phyloP scores from a whole-genome alignment of 2,888 invertebrate genomes.

The Caenorhabditis uteleia region DNA sequence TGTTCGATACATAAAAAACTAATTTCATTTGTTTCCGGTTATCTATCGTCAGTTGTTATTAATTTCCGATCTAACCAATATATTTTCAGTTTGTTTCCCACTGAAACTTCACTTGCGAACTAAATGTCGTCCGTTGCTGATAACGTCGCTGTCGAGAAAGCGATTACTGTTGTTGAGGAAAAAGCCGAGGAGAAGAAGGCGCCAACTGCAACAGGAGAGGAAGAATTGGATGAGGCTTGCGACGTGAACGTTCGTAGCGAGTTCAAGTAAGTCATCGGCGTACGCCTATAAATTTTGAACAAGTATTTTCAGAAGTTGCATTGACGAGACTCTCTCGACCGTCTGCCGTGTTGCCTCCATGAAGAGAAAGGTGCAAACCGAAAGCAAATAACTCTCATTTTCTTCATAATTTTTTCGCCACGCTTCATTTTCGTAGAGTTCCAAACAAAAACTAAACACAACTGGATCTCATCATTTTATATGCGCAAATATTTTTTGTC shows the following conservation, averaged over 20 bases:
- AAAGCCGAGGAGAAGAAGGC: background rate
- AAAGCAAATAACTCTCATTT: background rate
- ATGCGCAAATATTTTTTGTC: no score
- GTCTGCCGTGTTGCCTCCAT: conserved; percentile 7
- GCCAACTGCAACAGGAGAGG: background rate
- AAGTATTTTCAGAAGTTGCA: conserved; percentile 10
- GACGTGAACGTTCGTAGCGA: conserved; percentile 4
- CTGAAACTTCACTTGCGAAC: no score
- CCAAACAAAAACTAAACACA: no score
- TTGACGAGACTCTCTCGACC: conserved; percentile 7
- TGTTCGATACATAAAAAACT: no score
- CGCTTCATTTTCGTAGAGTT: no score
- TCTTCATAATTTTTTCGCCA: no score
- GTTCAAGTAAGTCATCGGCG: background rate
- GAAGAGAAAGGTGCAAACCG: conserved; percentile 4
- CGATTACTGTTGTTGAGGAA: conserved; percentile 1
- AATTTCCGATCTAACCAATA: no score
- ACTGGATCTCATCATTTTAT: no score
- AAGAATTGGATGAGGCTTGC: background rate
- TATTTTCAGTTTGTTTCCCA: no score
- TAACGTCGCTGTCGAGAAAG: background rate
- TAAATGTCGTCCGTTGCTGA: background rate
- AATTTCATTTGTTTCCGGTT: no score
- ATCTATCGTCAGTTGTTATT: no score
- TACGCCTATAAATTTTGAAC: background rate